Evolutionary conservation across 2,113 vertebrate species (phyloP).

Genomic region (Sisor rabdophorus): DNA sequence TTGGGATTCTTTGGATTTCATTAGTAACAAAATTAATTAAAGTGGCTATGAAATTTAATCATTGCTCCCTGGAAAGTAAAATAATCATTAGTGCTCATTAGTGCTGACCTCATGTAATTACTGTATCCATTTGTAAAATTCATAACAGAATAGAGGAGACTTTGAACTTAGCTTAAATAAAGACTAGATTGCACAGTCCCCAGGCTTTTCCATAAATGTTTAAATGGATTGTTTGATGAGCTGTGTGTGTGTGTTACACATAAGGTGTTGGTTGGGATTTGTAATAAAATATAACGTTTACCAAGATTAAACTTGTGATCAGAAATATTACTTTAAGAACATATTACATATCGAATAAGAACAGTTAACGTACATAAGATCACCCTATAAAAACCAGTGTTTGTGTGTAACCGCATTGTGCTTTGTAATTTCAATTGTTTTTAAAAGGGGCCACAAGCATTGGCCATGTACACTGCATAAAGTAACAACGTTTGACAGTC

Average conservation of each 20-base stretch:
- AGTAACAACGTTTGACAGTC: constrained; percentile 65
- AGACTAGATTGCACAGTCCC: constrained; percentile 61
- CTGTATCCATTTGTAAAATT: constrained; percentile 74
- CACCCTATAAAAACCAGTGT: background rate
- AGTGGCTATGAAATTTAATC: constrained; percentile 61
- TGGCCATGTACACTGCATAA: constrained; percentile 55
- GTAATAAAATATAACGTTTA: background rate
- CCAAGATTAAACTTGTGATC: background rate
- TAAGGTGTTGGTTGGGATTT: background rate
- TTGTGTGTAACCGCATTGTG: constrained; percentile 22
- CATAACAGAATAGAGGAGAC: constrained; percentile 70
- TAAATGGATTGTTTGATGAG: constrained; percentile 49
- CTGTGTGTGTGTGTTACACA: background rate
- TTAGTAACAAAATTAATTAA: constrained; percentile 70
- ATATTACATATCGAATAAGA: background rate
- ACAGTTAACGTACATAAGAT: background rate
- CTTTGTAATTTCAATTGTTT: constrained; percentile 28
- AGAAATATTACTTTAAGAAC: background rate
- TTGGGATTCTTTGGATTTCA: constrained; percentile 60
- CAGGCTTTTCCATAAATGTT: constrained; percentile 53
- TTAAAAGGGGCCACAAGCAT: constrained; percentile 35
- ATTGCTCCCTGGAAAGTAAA: constrained; percentile 66
- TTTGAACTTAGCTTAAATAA: constrained; percentile 61
- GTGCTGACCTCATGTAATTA: constrained; percentile 71
- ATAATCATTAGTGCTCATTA: constrained; percentile 71